Conservation (phyloP, 2,888 invertebrate genomes). For the Synergus umbraculus region DNA sequence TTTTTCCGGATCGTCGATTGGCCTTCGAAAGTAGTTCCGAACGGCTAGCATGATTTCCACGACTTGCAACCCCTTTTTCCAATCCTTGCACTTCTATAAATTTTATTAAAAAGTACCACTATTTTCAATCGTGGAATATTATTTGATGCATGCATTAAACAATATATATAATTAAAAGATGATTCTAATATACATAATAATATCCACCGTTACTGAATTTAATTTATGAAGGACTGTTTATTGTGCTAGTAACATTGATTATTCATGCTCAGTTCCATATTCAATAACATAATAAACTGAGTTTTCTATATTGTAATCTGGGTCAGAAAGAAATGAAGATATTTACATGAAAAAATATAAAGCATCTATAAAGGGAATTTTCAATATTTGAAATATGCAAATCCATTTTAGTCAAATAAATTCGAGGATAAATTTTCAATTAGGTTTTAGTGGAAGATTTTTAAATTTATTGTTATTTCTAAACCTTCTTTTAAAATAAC, state of each 20-base stretch:
- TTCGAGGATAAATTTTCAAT: not conserved
- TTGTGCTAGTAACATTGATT: not conserved
- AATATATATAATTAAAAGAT: too few species aligned
- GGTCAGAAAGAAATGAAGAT: conserved; percentile 21
- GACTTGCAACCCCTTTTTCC: not conserved
- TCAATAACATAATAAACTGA: not conserved
- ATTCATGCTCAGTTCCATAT: not conserved
- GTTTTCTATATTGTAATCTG: conserved; percentile 24
- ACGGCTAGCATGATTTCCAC: conserved; percentile 54
- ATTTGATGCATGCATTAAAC: not conserved
- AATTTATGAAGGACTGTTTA: not conserved
- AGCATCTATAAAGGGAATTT: not conserved
- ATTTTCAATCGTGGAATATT: not conserved
- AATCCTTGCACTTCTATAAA: not conserved
- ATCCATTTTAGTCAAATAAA: not conserved
- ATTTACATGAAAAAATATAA: not conserved
- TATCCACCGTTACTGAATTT: not conserved
- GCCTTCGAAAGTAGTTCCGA: conserved; percentile 57
- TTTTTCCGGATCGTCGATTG: conserved; percentile 52
- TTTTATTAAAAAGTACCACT: not conserved
- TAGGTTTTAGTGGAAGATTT: not conserved
- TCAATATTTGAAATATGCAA: not conserved
- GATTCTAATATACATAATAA: not conserved
- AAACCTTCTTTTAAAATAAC: not conserved
- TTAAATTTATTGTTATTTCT: not conserved